Evolutionary conservation across 2,113 vertebrate genomes (phyloP).

Genomic region (Bos javanicus): DNA sequence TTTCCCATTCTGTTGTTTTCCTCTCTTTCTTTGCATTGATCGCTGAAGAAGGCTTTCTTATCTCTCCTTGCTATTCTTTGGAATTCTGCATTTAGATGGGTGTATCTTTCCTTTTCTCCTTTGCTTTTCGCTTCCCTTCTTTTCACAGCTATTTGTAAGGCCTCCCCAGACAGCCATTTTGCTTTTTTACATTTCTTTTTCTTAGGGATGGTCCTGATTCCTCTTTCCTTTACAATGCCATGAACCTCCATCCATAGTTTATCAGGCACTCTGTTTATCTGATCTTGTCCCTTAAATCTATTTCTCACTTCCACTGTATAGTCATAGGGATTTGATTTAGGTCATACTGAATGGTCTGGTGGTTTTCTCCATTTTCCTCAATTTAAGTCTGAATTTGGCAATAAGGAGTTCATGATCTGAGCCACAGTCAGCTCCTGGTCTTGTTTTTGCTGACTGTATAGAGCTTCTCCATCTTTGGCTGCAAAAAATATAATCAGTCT

Average conservation of each 20-base stretch:
- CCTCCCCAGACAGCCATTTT: background rate
- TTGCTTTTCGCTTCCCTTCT: background rate
- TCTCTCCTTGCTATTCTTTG: background rate
- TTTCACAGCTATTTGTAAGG: background rate
- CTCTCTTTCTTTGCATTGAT: background rate
- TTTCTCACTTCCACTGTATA: background rate
- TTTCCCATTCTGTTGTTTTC: background rate
- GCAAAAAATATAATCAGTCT: background rate
- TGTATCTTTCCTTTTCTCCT: background rate
- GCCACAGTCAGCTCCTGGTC: background rate
- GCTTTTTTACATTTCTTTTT: background rate
- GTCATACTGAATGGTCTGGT: background rate
- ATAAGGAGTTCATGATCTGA: background rate
- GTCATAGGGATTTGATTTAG: background rate
- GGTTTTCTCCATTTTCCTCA: background rate
- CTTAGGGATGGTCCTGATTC: background rate
- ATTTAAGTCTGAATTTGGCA: background rate
- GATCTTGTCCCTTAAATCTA: background rate
- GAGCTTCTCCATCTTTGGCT: background rate
- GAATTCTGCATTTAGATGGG: background rate
- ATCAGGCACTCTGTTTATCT: background rate
- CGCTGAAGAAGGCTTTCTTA: background rate
- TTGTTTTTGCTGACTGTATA: background rate
- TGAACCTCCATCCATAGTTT: background rate
- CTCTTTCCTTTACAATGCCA: background rate